Conservation (phyloP, 2,888 invertebrate genomes). For the Drosophila formosana region DNA sequence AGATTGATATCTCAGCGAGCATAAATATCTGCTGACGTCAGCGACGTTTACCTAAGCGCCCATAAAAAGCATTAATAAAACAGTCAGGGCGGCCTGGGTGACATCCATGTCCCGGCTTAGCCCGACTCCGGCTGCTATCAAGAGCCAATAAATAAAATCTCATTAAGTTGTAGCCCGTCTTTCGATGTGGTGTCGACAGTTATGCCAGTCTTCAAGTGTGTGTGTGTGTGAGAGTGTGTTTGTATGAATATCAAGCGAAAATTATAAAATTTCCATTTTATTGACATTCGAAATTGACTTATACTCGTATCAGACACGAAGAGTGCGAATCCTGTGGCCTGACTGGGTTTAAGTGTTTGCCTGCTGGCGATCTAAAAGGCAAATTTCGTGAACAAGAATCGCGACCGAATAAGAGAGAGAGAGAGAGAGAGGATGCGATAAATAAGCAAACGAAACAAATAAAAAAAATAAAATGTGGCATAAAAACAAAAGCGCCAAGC, state of each 20-base stretch:
- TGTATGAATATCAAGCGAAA: slow-evolving; percentile 46
- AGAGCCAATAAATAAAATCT: slow-evolving; percentile 75
- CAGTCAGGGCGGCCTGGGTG: slow-evolving; percentile 22
- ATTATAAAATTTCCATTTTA: slow-evolving; percentile 80
- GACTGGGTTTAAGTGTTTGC: slow-evolving; percentile 66
- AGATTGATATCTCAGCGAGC: slow-evolving; percentile 43
- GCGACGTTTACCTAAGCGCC: slow-evolving; percentile 59
- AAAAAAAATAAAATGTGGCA: slow-evolving; percentile 23
- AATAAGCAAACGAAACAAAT: slow-evolving; percentile 37
- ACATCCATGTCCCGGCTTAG: slow-evolving; percentile 25
- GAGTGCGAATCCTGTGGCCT: slow-evolving; percentile 34
- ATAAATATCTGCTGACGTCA: slow-evolving; percentile 47
- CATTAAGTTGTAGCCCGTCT: slow-evolving; percentile 67
- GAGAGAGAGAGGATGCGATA: slow-evolving; percentile 28
- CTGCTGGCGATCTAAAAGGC: slow-evolving; percentile 39
- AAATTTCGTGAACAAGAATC: slow-evolving; percentile 6
- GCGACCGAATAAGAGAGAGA: slow-evolving; percentile 11
- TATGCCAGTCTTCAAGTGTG: slow-evolving; percentile 8
- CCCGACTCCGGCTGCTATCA: slow-evolving; percentile 50
- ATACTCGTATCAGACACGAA: slow-evolving; percentile 48
- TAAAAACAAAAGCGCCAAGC: slow-evolving; percentile 34
- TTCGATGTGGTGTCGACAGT: slow-evolving; percentile 11
- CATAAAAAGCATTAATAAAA: slow-evolving; percentile 66
- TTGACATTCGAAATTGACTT: slow-evolving; percentile 78
- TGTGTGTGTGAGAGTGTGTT: slow-evolving; percentile 10